A percentile compares a stretch with the other conserved stretches of the same genome.
phyloP scores from a whole-genome alignment of 2,888 invertebrate species.

The Scrobipalpa costella region DNA sequence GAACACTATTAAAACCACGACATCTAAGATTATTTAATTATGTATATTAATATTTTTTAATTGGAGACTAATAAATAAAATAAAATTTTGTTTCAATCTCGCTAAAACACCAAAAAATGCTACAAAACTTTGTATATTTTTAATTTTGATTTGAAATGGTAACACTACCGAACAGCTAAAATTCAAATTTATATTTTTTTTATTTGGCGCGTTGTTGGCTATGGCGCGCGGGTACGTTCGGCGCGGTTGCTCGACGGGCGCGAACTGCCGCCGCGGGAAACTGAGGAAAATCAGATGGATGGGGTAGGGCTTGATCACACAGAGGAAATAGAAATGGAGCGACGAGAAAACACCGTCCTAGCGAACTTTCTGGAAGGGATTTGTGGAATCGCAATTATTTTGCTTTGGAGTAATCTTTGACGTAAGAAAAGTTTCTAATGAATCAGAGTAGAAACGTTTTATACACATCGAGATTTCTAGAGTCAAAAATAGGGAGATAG shows the following conservation, averaged over 20 bases:
- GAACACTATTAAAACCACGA: conserved; percentile 29
- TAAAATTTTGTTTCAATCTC: conserved; percentile 16
- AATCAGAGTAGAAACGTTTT: neutral
- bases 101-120: conserved; percentile 28
- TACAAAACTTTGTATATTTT: conserved; percentile 30
- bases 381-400: neutral
- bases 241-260: conserved; percentile 31
- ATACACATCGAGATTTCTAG: neutral
- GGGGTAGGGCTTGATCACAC: conserved; percentile 5
- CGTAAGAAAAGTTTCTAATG: neutral
- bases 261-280: conserved; percentile 34
- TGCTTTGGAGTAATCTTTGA: neutral
- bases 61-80: neutral
- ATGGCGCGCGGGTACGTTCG: conserved; percentile 27
- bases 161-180: conserved; percentile 23
- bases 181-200: conserved; percentile 23
- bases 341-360: conserved; percentile 8
- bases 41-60: conserved; percentile 17
- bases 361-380: conserved; percentile 17
- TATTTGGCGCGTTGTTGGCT: conserved; percentile 24
- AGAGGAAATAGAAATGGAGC: conserved; percentile 9
- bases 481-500: neutral
- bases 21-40: conserved; percentile 27
- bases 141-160: conserved; percentile 18
- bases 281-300: conserved; percentile 13